These are phyloP conservation scores for Anastatus disparis DNA, from an alignment of 1,140 invertebrate species.

Conservation along the genomic window DNA sequence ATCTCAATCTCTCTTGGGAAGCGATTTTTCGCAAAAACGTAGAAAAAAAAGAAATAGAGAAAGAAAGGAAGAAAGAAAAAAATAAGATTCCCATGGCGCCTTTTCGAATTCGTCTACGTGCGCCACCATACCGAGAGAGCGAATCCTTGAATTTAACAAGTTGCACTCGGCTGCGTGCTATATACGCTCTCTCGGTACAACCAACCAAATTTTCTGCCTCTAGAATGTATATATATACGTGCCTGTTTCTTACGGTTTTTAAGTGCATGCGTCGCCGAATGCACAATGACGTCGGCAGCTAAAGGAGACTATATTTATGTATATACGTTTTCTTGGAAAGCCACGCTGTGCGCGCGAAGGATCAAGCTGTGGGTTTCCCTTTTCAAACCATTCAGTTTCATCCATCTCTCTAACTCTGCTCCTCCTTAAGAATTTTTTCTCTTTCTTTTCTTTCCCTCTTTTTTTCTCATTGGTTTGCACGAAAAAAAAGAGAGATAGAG, in stretches of 20 bases:
- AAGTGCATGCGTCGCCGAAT: no score
- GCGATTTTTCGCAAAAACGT: conserved; percentile 15
- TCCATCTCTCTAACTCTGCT: background rate
- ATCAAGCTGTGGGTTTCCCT: background rate
- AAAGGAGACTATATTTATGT: no score
- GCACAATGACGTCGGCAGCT: no score
- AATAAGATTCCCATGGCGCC: background rate
- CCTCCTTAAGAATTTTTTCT: background rate
- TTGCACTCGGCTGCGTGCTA: background rate
- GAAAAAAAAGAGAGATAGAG: no score
- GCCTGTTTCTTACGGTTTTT: no score
- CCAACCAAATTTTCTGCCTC: no score
- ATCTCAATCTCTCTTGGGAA: background rate
- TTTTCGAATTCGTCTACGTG: background rate
- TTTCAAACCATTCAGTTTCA: background rate
- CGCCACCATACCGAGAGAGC: background rate
- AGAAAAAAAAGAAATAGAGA: no score
- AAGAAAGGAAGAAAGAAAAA: no score
- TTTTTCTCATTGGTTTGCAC: background rate
- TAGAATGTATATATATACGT: no score
- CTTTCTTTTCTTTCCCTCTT: background rate
- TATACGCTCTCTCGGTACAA: no score
- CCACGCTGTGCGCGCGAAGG: background rate
- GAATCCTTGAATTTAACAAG: conserved; percentile 18
- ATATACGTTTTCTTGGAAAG: conserved; percentile 12